Evolutionary conservation across 2,113 vertebrate species (phyloP).

Genomic region (Brachyhypopomus occidentalis): DNA sequence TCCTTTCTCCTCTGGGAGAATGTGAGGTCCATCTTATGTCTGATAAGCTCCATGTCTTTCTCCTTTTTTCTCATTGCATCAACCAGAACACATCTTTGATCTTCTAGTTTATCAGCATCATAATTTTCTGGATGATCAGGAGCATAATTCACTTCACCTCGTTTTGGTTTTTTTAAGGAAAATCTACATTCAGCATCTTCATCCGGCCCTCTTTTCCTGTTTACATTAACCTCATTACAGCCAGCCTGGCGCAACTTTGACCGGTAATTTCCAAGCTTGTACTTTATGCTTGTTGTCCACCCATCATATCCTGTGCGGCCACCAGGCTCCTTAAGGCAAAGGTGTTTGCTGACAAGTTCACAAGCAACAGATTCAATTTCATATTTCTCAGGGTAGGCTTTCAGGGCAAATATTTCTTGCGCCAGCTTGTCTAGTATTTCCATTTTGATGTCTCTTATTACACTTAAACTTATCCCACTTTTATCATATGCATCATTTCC

Average conservation of each 20-base stretch:
- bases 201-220: too few species aligned
- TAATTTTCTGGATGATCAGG: not conserved
- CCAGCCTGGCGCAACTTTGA: constrained; percentile 25
- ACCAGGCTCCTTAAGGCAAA: constrained; percentile 33
- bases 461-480: too few species aligned
- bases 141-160: too few species aligned
- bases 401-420: too few species aligned
- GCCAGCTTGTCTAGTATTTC: too few species aligned
- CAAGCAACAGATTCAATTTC: too few species aligned
- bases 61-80: constrained; percentile 36
- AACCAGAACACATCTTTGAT: constrained; percentile 18
- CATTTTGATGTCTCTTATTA: too few species aligned
- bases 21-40: constrained; percentile 51
- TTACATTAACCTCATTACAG: too few species aligned
- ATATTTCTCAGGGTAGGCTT: too few species aligned
- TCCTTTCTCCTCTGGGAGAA: constrained; percentile 44
- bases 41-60: constrained; percentile 15
- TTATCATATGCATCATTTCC: too few species aligned
- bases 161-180: not conserved
- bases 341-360: too few species aligned
- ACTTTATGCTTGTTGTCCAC: constrained; percentile 43
- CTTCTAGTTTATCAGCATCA: constrained; percentile 14
- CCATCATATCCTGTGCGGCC: constrained; percentile 40
- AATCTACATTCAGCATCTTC: not conserved
- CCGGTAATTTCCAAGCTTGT: constrained; percentile 38